Conservation (phyloP, 2,113 vertebrate species). For the Taxidea taxus region DNA sequence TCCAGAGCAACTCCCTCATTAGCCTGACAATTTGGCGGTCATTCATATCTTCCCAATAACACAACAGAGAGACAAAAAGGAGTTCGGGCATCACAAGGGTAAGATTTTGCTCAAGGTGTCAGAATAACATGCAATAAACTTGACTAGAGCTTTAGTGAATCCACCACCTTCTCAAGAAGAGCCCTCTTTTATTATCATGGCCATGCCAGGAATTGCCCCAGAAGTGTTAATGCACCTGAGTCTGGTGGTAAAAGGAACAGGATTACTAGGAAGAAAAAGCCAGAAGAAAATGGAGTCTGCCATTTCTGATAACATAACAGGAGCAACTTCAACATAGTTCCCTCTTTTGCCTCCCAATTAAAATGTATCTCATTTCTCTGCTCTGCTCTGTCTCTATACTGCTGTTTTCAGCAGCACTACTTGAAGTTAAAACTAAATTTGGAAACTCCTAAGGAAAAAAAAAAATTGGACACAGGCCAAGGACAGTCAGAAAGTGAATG, state of each 20-base stretch:
- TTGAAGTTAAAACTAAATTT: slow-evolving; percentile 27
- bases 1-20: neutral
- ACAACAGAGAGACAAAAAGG: neutral
- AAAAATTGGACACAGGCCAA: neutral
- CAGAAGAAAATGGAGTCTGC: neutral
- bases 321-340: neutral
- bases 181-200: neutral
- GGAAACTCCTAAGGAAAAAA: neutral
- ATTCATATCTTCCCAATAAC: neutral
- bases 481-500: slow-evolving; percentile 24
- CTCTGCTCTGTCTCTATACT: neutral
- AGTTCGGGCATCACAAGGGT: neutral
- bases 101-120: neutral
- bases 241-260: neutral
- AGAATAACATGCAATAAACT: neutral
- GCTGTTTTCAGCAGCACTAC: neutral
- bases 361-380: neutral
- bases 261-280: neutral
- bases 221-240: neutral
- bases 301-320: neutral
- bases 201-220: neutral
- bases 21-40: neutral
- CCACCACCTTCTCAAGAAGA: neutral
- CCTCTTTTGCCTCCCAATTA: neutral
- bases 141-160: neutral